Evolutionary conservation across 1,140 invertebrate genomes (phyloP).

Genomic region (Drosophila mayri): DNA sequence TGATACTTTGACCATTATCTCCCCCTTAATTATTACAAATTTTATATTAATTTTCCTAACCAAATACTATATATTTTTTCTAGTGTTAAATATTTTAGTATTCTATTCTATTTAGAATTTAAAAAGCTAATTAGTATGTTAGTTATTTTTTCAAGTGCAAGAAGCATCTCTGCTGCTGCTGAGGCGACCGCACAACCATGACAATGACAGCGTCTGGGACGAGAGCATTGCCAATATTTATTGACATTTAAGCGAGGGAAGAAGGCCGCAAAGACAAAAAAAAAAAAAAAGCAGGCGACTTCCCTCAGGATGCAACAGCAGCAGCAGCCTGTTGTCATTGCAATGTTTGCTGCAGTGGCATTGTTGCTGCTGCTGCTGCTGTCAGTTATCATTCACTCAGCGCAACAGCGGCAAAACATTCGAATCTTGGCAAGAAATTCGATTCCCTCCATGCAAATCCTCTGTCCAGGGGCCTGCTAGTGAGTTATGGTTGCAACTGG

Average conservation of each 20-base stretch:
- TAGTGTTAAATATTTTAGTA: too few relatives aligned
- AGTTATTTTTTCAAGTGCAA: slow-evolving; percentile 10
- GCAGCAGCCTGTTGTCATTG: slow-evolving; percentile 31
- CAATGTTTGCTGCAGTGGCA: slow-evolving; percentile 19
- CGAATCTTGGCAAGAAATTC: slow-evolving; percentile 60
- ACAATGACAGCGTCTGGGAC: slow-evolving; percentile 66
- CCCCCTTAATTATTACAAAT: too few relatives aligned
- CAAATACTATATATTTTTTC: too few relatives aligned
- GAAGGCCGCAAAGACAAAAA: slow-evolving; percentile 25
- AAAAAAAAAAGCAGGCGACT: slow-evolving; percentile 36
- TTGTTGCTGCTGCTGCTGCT: slow-evolving; percentile 27
- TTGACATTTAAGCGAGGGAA: slow-evolving; percentile 69
- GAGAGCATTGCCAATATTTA: slow-evolving; percentile 76
- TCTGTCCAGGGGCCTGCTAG: slow-evolving; percentile 7
- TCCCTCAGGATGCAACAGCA: slow-evolving; percentile 48
- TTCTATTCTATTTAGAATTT: not conserved
- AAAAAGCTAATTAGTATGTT: not conserved
- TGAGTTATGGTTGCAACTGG: slow-evolving; percentile 40
- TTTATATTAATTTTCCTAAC: too few relatives aligned
- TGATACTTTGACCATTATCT: too few relatives aligned
- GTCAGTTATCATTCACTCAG: slow-evolving; percentile 83
- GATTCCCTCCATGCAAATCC: slow-evolving; percentile 52
- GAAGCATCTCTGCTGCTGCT: slow-evolving; percentile 6
- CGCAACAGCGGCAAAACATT: slow-evolving; percentile 50
- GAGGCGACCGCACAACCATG: slow-evolving; percentile 53